Evolutionary conservation across 2,888 invertebrate genomes (phyloP), one percentile per base, ranked within the genome.

Genomic region (Aelia acuminata): DNA sequence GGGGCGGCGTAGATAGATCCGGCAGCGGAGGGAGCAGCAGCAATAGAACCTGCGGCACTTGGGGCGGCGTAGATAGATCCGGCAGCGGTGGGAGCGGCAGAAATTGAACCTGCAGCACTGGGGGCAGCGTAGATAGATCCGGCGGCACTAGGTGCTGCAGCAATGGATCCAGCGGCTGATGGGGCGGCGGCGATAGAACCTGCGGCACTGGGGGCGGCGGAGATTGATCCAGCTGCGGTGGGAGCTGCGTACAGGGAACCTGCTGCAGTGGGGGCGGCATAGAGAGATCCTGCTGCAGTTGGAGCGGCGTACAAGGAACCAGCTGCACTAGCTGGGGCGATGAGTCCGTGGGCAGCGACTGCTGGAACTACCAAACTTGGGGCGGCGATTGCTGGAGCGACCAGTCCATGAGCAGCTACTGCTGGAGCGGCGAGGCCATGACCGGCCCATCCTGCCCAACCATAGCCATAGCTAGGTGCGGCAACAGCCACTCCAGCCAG

Each of bases 401-500:
- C 26, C 8, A 63, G 5, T n/a, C n/a, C 20, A 13, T 13, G 18
- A 4, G 39, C 39, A 8, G 47, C 31, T 18, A 70, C 39, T 15
- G 47, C 87, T 87, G 47, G 47, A 57, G 57, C 85, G 15, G 8
- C 22, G n/a, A 57, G 20, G 13, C 85, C 85, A 22, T 53, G 53
- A 22, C 22, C 35, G n/a, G 26, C 26, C n/a, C 26, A 53, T 10
- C 35, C 85, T n/a, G 22, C n/a, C 20, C 3, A n/a, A n/a, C 87
- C 70, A 63, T 57, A 43, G 0, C 86, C 85, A 18, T 50, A 26
- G 26, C 43, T 43, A n/a, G n/a, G 13, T 50, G 50, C 20, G 86
- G 86, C 86, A 3, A 63, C 57, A 22, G 31, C 87, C n/a, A 87
- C 87, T 87, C 70, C 87, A 31, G 63, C 87, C 26, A 87, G 57